These are phyloP conservation scores for Aleiodes alternator DNA, from an alignment of 2,888 invertebrate genomes.

Conservation along the genomic window DNA sequence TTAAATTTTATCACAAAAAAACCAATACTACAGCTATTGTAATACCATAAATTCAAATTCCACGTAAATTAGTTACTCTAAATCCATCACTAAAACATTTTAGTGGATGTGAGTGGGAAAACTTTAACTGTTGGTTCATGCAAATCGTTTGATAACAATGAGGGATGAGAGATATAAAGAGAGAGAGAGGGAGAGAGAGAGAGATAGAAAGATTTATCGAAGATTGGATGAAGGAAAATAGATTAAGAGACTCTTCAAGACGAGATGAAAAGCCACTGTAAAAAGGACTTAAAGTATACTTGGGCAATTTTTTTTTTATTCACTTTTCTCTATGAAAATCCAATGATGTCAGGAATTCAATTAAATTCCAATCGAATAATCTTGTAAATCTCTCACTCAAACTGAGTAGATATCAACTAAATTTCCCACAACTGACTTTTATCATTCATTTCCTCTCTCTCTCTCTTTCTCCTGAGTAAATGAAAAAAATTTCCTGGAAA, in stretches of 20 bases:
- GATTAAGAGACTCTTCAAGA: constrained; percentile 13
- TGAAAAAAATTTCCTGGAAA: background rate
- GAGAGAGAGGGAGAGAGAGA: background rate
- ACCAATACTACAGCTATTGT: background rate
- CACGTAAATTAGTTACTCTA: background rate
- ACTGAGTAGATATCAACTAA: too few relatives aligned
- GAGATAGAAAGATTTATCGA: background rate
- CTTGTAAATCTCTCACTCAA: constrained; percentile 17
- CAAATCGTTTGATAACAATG: constrained; percentile 32
- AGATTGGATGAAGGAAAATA: constrained; percentile 4
- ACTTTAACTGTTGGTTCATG: constrained; percentile 31
- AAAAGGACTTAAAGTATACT: background rate
- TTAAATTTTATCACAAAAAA: background rate
- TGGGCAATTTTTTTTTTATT: background rate
- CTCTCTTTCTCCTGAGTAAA: too few relatives aligned
- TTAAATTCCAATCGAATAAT: constrained; percentile 9
- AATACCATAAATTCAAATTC: constrained; percentile 11
- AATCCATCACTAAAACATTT: background rate
- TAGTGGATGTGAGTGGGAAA: background rate
- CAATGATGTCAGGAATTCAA: constrained; percentile 17
- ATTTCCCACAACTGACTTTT: too few relatives aligned
- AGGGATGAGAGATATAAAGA: background rate
- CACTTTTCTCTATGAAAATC: background rate
- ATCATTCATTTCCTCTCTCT: too few relatives aligned
- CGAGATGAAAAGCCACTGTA: constrained; percentile 5